phyloP scores from a whole-genome alignment of 2,888 invertebrate genomes.

The Frankliniella fusca region DNA sequence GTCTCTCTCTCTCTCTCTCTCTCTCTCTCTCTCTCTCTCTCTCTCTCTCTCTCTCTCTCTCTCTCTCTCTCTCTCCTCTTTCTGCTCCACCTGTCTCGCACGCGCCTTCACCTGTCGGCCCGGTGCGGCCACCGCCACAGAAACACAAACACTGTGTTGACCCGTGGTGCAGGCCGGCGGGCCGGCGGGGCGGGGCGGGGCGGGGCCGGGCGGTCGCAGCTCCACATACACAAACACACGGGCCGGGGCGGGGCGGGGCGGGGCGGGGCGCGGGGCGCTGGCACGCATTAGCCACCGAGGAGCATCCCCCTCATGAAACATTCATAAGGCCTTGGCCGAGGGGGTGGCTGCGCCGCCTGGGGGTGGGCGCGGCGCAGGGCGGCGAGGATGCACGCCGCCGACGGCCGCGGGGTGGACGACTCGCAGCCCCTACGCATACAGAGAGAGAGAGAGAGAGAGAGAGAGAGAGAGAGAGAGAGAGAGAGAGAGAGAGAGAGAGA shows the following conservation, averaged over 20 bases:
- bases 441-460: not conserved
- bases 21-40: too few relatives aligned
- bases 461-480: not conserved
- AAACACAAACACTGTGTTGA: not conserved
- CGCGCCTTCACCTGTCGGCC: not conserved
- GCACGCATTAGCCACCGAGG: slow-evolving; percentile 1
- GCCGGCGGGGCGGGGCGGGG: too few relatives aligned
- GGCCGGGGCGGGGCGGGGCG: not conserved
- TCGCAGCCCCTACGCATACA: too few relatives aligned
- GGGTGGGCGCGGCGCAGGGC: not conserved
- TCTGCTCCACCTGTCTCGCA: too few relatives aligned
- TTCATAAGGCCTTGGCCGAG: slow-evolving; percentile 20
- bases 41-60: too few relatives aligned
- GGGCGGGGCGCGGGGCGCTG: not conserved
- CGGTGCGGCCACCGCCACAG: not conserved
- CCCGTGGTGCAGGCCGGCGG: too few relatives aligned
- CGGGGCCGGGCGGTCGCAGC: not conserved
- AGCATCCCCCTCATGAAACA: slow-evolving; percentile 22
- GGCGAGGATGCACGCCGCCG: not conserved
- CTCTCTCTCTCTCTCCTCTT: too few relatives aligned
- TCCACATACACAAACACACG: not conserved
- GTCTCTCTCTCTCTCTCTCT: too few relatives aligned
- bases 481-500: not conserved
- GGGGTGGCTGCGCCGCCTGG: not conserved
- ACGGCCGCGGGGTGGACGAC: slow-evolving; percentile 17